Percentiles rank a stretch among this genome's conserved stretches.
These are phyloP conservation scores for Holothuria scabra DNA, from an alignment of 53 echinoderm and acorn worm species.

Conservation along the genomic window DNA sequence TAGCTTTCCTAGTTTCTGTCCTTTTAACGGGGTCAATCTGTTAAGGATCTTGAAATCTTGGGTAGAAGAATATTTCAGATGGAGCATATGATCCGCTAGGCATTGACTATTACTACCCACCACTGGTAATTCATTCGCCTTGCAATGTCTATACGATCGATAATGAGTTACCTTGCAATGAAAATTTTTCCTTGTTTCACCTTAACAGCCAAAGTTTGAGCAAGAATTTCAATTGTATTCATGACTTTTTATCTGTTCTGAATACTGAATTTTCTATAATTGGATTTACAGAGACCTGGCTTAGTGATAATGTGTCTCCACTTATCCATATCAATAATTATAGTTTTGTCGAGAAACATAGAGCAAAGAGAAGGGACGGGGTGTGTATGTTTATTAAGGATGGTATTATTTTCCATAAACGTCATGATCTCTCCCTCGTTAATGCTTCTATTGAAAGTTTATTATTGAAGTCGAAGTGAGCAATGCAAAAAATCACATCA, in stretches of 20 bases:
- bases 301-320: not conserved
- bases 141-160: not conserved
- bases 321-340: not conserved
- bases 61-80: too few species aligned
- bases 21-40: too few species aligned
- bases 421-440: too few species aligned
- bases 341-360: too few species aligned
- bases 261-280: not conserved
- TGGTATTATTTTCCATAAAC: too few species aligned
- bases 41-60: too few species aligned
- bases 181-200: conserved; percentile 10
- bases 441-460: too few species aligned
- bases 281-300: not conserved
- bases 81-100: conserved; percentile 1
- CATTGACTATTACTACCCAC: not conserved
- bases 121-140: not conserved
- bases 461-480: too few species aligned
- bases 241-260: not conserved
- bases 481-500: not conserved
- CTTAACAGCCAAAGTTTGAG: conserved; percentile 12
- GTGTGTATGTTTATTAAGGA: too few species aligned
- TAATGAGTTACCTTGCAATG: conserved; percentile 11
- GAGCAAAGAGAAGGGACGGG: too few species aligned
- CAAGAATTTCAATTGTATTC: not conserved
- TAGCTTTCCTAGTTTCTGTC: too few species aligned